Evolutionary conservation across 2,797 vertebrate genomes (phyloP).

Genomic region (Coregonus suidteri): DNA sequence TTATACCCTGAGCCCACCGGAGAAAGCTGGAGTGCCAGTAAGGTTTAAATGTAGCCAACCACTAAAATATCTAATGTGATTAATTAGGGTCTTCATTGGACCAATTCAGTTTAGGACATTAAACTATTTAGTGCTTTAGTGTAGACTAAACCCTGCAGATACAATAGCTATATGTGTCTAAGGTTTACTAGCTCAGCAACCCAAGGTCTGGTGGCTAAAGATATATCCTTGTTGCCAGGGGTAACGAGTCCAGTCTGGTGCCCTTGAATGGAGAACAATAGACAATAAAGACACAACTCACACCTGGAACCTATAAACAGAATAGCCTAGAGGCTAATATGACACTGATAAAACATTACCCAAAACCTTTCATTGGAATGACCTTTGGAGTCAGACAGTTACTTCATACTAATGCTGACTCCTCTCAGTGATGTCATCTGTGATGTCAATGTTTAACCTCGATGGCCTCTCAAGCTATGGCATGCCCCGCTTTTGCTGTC

Average conservation of each 20-base stretch:
- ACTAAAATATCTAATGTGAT: no score
- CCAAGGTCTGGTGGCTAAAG: no score
- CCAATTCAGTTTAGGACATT: not conserved
- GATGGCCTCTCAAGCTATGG: slow-evolving; percentile 32
- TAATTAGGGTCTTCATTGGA: not conserved
- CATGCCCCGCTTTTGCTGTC: slow-evolving; percentile 12
- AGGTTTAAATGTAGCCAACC: no score
- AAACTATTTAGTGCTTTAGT: no score
- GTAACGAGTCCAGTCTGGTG: no score
- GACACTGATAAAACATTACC: not conserved
- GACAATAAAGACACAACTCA: not conserved
- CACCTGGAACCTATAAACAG: not conserved
- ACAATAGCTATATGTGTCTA: no score
- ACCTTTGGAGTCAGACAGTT: slow-evolving; percentile 15
- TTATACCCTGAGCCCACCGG: no score
- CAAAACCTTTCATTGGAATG: slow-evolving; percentile 11
- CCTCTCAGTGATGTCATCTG: slow-evolving; percentile 35
- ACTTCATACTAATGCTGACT: slow-evolving; percentile 34
- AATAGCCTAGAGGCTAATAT: not conserved
- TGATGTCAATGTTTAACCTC: slow-evolving; percentile 33
- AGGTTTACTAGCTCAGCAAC: no score
- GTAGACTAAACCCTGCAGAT: no score
- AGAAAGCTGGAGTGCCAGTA: no score
- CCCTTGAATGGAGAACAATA: no score
- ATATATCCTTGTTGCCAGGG: no score